phyloP scores from a whole-genome alignment of 2,797 vertebrate genomes.

The Sebastolobus altivelis region DNA sequence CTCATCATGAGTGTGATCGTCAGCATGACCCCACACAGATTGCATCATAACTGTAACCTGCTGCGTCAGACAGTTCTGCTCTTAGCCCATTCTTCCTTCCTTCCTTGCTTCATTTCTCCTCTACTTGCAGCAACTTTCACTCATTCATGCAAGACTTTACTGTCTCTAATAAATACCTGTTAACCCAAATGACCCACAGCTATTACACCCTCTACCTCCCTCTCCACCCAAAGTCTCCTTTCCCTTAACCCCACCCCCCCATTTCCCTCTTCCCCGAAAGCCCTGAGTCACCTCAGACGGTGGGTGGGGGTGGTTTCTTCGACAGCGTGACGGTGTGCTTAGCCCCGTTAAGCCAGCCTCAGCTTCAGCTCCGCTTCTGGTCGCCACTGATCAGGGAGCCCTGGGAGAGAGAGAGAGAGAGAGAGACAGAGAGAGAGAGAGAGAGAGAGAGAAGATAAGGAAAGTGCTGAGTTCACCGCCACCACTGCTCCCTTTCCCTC shows the following conservation, averaged over 20 bases:
- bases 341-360: constrained; percentile 70
- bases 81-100: background rate
- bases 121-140: background rate
- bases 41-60: constrained; percentile 62
- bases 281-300: constrained; percentile 79
- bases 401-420: constrained; percentile 59
- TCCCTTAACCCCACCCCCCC: background rate
- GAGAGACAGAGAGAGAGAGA: constrained; percentile 37
- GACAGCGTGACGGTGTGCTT: constrained; percentile 72
- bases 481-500: constrained; percentile 24
- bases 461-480: constrained; percentile 66
- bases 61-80: constrained; percentile 17
- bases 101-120: background rate
- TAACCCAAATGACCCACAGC: constrained; percentile 5
- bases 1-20: constrained; percentile 68
- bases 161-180: background rate
- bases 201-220: background rate
- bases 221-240: background rate
- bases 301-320: constrained; percentile 64
- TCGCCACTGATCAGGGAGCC: constrained; percentile 67
- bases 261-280: constrained; percentile 49
- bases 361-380: constrained; percentile 66
- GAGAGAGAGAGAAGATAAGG: constrained; percentile 53
- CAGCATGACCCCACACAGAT: constrained; percentile 70
- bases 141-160: background rate